These are phyloP conservation scores for Ginglymostoma cirratum DNA, from an alignment of 2,113 vertebrate species.

Conservation along the genomic window DNA sequence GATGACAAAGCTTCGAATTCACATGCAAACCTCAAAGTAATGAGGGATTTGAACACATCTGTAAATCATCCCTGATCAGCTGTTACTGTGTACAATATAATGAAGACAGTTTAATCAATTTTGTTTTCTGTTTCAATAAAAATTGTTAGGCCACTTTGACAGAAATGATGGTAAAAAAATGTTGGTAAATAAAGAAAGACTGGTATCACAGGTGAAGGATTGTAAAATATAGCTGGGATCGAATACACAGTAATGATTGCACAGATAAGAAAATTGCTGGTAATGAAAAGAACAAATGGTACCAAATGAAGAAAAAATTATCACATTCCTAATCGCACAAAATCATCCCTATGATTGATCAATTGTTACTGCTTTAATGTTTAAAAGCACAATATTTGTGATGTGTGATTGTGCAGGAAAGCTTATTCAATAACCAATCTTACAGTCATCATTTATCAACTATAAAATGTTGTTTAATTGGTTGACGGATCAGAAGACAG, in stretches of 20 bases:
- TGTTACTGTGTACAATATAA: not conserved
- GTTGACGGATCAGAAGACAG: not conserved
- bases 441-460: not conserved
- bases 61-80: slow-evolving; percentile 8
- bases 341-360: not conserved
- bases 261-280: not conserved
- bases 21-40: not conserved
- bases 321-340: no score
- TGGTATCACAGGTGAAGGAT: not conserved
- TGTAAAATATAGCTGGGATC: not conserved
- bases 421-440: slow-evolving; percentile 21
- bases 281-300: not conserved
- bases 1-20: not conserved
- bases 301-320: not conserved
- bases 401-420: not conserved
- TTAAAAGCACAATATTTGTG: not conserved
- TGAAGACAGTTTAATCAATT: not conserved
- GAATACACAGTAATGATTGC: not conserved
- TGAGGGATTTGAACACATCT: not conserved
- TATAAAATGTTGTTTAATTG: not conserved
- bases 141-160: not conserved
- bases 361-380: not conserved
- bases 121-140: not conserved
- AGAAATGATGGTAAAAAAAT: not conserved
- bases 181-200: not conserved